Evolutionary conservation across 2,888 invertebrate genomes (phyloP), one percentile per base, ranked within the genome.

Genomic region (Orthonychiurus folsomi): DNA sequence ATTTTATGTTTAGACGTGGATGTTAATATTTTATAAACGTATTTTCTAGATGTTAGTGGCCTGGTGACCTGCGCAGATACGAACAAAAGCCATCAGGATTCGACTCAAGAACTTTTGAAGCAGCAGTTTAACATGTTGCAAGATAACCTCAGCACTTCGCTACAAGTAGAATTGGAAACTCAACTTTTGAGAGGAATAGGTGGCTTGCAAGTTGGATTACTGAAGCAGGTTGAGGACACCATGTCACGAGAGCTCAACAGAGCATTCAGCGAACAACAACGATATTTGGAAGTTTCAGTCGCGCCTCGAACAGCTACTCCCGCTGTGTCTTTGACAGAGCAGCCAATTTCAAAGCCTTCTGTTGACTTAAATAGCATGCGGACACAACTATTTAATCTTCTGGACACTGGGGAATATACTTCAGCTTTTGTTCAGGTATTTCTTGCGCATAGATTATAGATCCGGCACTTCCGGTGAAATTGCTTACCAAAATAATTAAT

Each of bases 361-460:
- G 54, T 66, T 53, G 73, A 72, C 60, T 72, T 84, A 74, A 75
- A 81, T 56, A 77, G 84, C 74, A 82, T 83, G 67, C 81, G 86
- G 72, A 82, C 84, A 18, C 86, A 86, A 73, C 84, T 91, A 69
- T 83, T 86, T 74, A 82, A 84, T 66, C 79, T 86, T 60, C 78
- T 90, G 50, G 75, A 79, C 21, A 81, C 84, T 69, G 89, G 89
- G 1, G 88, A 91, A 76, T 81, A 86, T 57, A 90, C 92, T 79
- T 84, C 86, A 64, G 94, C 94, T 54, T 93, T 95, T 79, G 90
- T 93, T 77, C 77, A 78, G 77, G 81, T 80, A 72, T 62, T 63
- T 56, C 15, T 2, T 50, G 12, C 47, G 62, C 55, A 47, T 3
- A 52, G 25, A 54, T 48, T 24, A 18, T 21, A 54, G 21, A 26